Percentiles rank a stretch among this genome's conserved stretches.
Evolutionary conservation across 2,888 invertebrate species (phyloP).

Genomic region (Drosophila subsilvestris): DNA sequence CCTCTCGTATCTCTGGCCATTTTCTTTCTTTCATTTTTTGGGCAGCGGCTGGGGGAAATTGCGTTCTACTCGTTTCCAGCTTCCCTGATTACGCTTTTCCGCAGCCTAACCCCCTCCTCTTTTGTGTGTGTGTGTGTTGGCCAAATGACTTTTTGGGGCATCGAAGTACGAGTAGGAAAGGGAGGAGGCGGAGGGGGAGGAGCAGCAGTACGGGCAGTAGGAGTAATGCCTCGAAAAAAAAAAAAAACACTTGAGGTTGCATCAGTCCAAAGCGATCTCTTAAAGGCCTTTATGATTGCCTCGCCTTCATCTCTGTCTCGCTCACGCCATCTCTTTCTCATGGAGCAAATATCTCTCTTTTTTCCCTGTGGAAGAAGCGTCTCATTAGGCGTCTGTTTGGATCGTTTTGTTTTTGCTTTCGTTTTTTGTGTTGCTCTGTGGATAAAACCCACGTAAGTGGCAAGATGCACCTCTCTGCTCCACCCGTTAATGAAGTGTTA

Average conservation of each 20-base stretch:
- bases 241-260: conserved; percentile 9
- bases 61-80: conserved; percentile 55
- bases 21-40: conserved; percentile 49
- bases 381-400: conserved; percentile 65
- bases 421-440: conserved; percentile 24
- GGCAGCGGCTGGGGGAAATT: conserved; percentile 50
- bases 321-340: conserved; percentile 10
- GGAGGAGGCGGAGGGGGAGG: neutral
- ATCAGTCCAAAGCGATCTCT: conserved; percentile 32
- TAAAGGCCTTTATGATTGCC: conserved; percentile 48
- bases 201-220: too few species aligned
- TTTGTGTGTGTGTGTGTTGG: conserved; percentile 34
- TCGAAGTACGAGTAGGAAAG: neutral
- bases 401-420: conserved; percentile 53
- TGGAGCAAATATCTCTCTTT: conserved; percentile 7
- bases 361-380: conserved; percentile 41
- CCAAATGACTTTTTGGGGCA: conserved; percentile 26
- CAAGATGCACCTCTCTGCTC: conserved; percentile 1
- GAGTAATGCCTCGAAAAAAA: neutral
- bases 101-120: conserved; percentile 1
- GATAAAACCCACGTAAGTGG: conserved; percentile 60
- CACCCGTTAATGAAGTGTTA: conserved; percentile 70
- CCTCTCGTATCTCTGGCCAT: conserved; percentile 39
- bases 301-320: conserved; percentile 31
- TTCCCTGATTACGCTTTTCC: conserved; percentile 32